phyloP scores from a whole-genome alignment of 2,113 vertebrate species.

The Chaenocephalus aceratus region DNA sequence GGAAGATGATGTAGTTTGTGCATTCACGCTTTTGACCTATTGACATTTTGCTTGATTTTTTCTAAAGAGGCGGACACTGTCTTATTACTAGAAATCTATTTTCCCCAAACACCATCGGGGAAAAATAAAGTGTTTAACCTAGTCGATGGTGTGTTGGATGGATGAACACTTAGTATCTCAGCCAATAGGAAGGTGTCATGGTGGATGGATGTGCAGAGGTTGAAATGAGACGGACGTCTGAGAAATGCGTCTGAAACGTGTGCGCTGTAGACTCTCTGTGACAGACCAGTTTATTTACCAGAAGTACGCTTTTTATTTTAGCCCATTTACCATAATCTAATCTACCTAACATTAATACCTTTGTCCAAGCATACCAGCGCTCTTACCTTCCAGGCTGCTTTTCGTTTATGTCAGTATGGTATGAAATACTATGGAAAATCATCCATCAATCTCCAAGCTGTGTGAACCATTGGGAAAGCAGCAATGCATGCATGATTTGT shows the following conservation, averaged over 20 bases:
- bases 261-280: not conserved
- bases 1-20: too few relatives aligned
- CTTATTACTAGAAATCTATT: conserved; percentile 1
- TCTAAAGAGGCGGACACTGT: not conserved
- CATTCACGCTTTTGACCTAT: conserved; percentile 18
- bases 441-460: conserved; percentile 19
- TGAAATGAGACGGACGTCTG: conserved; percentile 16
- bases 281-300: conserved; percentile 25
- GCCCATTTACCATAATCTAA: not conserved
- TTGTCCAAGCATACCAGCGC: not conserved
- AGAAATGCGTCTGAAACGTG: conserved; percentile 32
- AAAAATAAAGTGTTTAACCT: not conserved
- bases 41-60: conserved; percentile 56
- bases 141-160: not conserved
- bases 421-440: not conserved
- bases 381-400: not conserved
- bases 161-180: conserved; percentile 28
- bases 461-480: conserved; percentile 35
- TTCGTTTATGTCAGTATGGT: not conserved
- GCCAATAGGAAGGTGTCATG: conserved; percentile 33
- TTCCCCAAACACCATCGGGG: not conserved
- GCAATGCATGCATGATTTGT: conserved; percentile 21
- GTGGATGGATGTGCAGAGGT: conserved; percentile 16
- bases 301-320: conserved; percentile 6
- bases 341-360: not conserved